phyloP scores from a whole-genome alignment of 1,140 invertebrate species.

The Heliothis virescens region DNA sequence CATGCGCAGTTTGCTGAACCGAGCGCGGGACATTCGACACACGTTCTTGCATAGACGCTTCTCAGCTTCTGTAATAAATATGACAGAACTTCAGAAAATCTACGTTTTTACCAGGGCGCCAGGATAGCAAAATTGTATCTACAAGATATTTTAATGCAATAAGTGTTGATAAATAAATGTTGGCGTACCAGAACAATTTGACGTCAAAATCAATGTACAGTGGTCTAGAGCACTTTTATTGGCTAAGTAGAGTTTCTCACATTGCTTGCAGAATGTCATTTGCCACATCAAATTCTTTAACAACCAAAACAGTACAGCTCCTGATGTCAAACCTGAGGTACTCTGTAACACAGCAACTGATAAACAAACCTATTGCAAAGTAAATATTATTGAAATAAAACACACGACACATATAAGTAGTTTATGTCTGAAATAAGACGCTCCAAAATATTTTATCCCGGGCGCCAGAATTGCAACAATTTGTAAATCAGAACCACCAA shows the following conservation, averaged over 20 bases:
- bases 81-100: neutral
- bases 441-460: too few relatives aligned
- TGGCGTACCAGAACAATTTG: neutral
- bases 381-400: too few relatives aligned
- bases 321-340: too few relatives aligned
- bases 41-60: constrained; percentile 1
- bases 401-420: too few relatives aligned
- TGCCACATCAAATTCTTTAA: neutral
- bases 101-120: neutral
- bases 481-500: too few relatives aligned
- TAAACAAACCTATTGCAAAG: too few relatives aligned
- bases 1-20: neutral
- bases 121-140: too few relatives aligned
- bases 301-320: neutral
- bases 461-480: too few relatives aligned
- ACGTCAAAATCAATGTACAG: neutral
- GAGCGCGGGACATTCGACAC: neutral
- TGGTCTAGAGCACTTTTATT: neutral
- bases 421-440: too few relatives aligned
- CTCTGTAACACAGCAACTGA: neutral
- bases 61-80: neutral
- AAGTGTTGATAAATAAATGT: neutral
- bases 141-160: too few relatives aligned
- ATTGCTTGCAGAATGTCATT: neutral
- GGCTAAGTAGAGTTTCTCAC: neutral